Evolutionary conservation across 1,140 invertebrate genomes (phyloP).

Genomic region (Cydia splendana): DNA sequence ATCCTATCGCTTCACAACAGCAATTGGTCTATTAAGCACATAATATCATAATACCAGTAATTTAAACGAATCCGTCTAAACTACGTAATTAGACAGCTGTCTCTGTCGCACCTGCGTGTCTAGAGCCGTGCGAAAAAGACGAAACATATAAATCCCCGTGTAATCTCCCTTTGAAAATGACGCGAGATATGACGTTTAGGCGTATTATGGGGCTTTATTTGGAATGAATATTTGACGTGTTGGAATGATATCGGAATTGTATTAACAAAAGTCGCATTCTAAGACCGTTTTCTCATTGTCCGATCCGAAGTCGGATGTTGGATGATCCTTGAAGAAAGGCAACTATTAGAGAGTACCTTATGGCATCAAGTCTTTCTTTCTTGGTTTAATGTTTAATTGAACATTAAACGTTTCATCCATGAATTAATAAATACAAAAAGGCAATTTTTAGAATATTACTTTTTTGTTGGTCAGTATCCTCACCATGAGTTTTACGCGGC

Average conservation of each 20-base stretch:
- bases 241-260: not conserved
- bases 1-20: not conserved
- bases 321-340: no score
- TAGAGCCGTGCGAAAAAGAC: conserved; percentile 5
- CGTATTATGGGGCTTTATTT: conserved; percentile 7
- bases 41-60: not conserved
- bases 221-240: not conserved
- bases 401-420: no score
- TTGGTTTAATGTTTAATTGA: no score
- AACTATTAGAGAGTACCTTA: no score
- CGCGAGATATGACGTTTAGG: conserved; percentile 19
- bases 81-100: conserved; percentile 16
- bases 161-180: conserved; percentile 1
- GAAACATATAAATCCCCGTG: not conserved
- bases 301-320: no score
- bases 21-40: conserved; percentile 10
- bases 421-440: no score
- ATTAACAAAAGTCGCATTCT: not conserved
- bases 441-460: no score
- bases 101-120: not conserved
- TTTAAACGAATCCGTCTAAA: conserved; percentile 8
- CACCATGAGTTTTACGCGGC: no score
- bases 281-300: no score
- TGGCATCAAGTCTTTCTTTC: no score
- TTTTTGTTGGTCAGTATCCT: no score